Base-by-base conservation (phyloP, 1,140 invertebrate species). In the Parapsyche elsis region DNA sequence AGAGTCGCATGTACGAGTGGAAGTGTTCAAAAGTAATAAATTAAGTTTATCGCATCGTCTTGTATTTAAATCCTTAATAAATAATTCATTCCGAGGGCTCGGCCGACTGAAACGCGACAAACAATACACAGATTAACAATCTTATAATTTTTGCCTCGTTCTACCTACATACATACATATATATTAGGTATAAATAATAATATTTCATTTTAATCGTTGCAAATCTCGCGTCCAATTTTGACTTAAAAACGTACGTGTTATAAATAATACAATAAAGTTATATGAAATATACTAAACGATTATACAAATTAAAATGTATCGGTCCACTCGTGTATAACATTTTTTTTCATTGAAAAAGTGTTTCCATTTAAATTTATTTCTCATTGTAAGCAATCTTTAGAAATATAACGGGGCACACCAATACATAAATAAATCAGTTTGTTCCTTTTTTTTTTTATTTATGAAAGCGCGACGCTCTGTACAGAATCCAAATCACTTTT, bases 91-190 rank as follows among this genome's bases (percentile, higher is more conserved):
- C 64, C 23, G 12, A 9, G 64, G n/a, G n/a, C n/a, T n/a, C n/a
- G n/a, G 5, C 12, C 64, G 21, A 67, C 21, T 19, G 57, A 21
- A 24, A 67, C 64, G 16, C 49, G 10, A 53, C 12, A 53, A 53
- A 67, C 24, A 67, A 67, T 67, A 67, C 24, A 67, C 26, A 67
- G 64, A 67, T 67, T 61, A 26, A 67, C 10, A 67, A 30, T 67
- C 64, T 26, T 67, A 30, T 23, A 67, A 67, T 23, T 26, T 23
- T 12, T 2, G 0, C 64, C 24, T 26, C n/a, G 21, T 12, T 23
- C 30, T 4, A 38, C 30, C 30, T n/a, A n/a, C n/a, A n/a, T n/a
- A n/a, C n/a, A n/a, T n/a, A n/a, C 24, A 67, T 26, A 23, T 67
- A 67, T 67, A 26, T 67, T 67, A n/a, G n/a, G n/a, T 67, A 23